Base-by-base conservation (phyloP, 2,113 vertebrate species). In the Notechis scutatus region DNA sequence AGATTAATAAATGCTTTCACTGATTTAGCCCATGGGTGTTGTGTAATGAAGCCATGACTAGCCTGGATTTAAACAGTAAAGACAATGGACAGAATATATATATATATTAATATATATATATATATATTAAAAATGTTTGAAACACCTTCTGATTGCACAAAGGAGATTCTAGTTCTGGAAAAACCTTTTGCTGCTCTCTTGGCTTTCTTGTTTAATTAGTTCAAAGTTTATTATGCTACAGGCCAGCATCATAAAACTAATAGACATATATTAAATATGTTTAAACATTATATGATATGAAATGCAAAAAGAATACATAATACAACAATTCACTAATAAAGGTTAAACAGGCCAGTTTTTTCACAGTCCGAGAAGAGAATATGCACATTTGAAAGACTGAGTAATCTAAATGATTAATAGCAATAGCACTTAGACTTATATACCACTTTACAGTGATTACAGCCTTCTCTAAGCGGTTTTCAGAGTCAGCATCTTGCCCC, bases 41-140 rank as follows among this genome's bases (percentile, higher is more conserved):
- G 99, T 29, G 99, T 99, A 97, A 99, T 99, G 96, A 99, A 99
- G 85, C 99, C 99, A 11, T 99, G 99, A 97, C 99, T 99, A 87
- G 99, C 99, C 99, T 99, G 95, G 95, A 95, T 61, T 61, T 39
- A 50, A 91, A 93, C 96, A 96, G 94, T 57, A 95, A 55, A 95
- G 42, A 95, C 90, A 94, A 69, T 1, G 90, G 0, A 93, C 24
- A 90, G 96, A 94, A 97, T 91, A 74, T 12, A 94, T 45, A 39
- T n/a, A 93, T n/a, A n/a, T n/a, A n/a, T n/a, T n/a, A 23, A 47
- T 57, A 57, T 14, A 42, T 42, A 92, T 47, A 47, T 47, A 47
- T 7, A 47, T 47, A 47, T 47, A 7, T 5, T 5, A 47, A 42
- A 42, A 42, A 42, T 14, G 2, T 92, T 42, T 74, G n/a, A 74